These are phyloP conservation scores for Morpho deidamia DNA, from an alignment of 2,888 invertebrate genomes.

Conservation along the genomic window DNA sequence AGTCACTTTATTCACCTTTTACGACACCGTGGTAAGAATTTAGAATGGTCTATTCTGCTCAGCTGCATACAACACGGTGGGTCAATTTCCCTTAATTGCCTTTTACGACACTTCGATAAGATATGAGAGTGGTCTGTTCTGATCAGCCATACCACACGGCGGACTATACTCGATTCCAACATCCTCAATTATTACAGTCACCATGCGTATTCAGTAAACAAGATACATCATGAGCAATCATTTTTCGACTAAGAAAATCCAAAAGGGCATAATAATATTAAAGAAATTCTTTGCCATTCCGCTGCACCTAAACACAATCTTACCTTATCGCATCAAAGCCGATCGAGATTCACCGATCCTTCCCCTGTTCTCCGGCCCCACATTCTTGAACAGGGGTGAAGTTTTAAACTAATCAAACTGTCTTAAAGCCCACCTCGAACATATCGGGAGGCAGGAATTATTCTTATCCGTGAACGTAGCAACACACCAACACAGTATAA, in stretches of 20 bases:
- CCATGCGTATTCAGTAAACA: too few relatives aligned
- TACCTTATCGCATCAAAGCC: constrained; percentile 12
- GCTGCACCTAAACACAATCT: constrained; percentile 1
- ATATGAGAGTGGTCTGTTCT: too few relatives aligned
- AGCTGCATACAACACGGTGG: too few relatives aligned
- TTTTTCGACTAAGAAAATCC: background rate
- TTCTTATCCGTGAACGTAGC: constrained; percentile 31
- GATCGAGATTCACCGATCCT: constrained; percentile 4
- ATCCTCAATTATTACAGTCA: too few relatives aligned
- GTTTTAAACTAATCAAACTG: constrained; percentile 65
- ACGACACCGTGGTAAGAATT: too few relatives aligned
- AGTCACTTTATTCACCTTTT: too few relatives aligned
- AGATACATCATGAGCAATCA: background rate
- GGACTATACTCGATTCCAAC: too few relatives aligned
- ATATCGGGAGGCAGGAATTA: constrained; percentile 55
- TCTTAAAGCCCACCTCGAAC: constrained; percentile 57
- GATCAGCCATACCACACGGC: too few relatives aligned
- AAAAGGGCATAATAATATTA: background rate
- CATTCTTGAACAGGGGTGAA: constrained; percentile 28
- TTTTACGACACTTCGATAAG: too few relatives aligned
- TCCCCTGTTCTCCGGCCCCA: constrained; percentile 4
- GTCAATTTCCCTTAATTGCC: too few relatives aligned
- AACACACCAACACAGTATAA: constrained; percentile 10
- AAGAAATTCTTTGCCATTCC: constrained; percentile 13
- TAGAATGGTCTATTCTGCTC: too few relatives aligned